Evolutionary conservation across 2,797 vertebrate genomes (phyloP), one percentile per base, ranked within the genome.

Genomic region (Serranus cabrilla): DNA sequence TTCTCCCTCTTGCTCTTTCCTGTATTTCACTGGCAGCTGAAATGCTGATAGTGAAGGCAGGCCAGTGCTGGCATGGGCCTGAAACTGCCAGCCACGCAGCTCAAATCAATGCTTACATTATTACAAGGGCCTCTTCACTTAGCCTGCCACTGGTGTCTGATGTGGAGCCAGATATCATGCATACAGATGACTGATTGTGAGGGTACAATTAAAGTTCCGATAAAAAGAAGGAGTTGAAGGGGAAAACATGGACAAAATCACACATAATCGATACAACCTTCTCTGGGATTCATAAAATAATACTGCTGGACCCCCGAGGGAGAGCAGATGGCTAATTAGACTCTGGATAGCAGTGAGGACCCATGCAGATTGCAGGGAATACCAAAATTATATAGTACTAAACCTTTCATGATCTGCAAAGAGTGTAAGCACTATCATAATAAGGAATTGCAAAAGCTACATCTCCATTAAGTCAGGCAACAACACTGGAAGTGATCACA

Each of bases 71-170:
- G 67, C 74, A 62, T 18, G 62, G 72, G 60, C 82, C 87, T 77
- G 64, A 87, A 83, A 76, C 57, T 63, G 78, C 51, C 79, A 78
- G 74, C 62, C 56, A 68, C 57, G 68, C 51, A 45, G 76, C 72
- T 60, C 40, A 57, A 87, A 92, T 92, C 89, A 37, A 92, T 92
- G 87, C 87, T 92, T 71, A 93, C 72, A 46, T 86, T 79, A 89
- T 92, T 89, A 89, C 66, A 74, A 56, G 51, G 51, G 70, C 40
- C 70, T 71, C 76, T 67, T 85, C 50, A 77, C 74, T 89, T 74
- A 75, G 80, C 60, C 76, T 73, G 47, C 74, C 50, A 50, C 80
- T 54, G 73, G 66, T 11, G 21, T 81, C 75, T 66, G 81, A 87
- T 80, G 39, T 66, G 57, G 45, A 69, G 50, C 67, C 43, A 82